Conservation (phyloP, 2,888 invertebrate species). For the Hololepta plana region DNA sequence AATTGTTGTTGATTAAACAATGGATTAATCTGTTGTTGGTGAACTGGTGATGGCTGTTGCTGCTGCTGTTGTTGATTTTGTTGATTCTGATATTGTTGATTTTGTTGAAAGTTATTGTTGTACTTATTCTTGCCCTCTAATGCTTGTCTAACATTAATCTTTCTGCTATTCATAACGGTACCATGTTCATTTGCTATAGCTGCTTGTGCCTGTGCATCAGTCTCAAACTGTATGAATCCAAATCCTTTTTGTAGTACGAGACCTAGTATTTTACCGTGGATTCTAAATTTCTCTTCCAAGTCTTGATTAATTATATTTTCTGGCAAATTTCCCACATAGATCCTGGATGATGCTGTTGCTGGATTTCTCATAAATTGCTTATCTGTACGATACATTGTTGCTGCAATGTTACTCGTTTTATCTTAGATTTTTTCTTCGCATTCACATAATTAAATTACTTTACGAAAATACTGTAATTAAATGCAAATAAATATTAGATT, state of each 20-base stretch:
- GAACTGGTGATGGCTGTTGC: slow-evolving; percentile 27
- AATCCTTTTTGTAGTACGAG: slow-evolving; percentile 61
- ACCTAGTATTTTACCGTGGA: slow-evolving; percentile 53
- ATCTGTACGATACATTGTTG: slow-evolving; percentile 24
- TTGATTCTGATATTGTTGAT: slow-evolving; percentile 10
- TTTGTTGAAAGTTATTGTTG: slow-evolving; percentile 5
- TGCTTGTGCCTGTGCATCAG: slow-evolving; percentile 51
- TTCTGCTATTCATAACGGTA: slow-evolving; percentile 50
- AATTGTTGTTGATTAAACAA: slow-evolving; percentile 2
- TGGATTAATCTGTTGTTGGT: slow-evolving; percentile 10
- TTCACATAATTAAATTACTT: too few relatives aligned
- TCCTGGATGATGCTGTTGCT: slow-evolving; percentile 50
- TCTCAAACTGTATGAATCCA: slow-evolving; percentile 74
- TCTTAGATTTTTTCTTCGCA: too few relatives aligned
- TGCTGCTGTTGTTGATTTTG: slow-evolving; percentile 13
- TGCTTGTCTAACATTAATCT: slow-evolving; percentile 45
- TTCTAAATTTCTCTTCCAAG: slow-evolving; percentile 56
- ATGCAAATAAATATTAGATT: too few relatives aligned
- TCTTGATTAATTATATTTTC: slow-evolving; percentile 36
- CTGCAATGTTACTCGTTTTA: background rate
- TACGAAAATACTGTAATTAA: too few relatives aligned
- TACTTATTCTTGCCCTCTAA: too few relatives aligned
- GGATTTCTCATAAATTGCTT: slow-evolving; percentile 50
- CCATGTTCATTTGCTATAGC: slow-evolving; percentile 58
- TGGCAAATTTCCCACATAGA: slow-evolving; percentile 66